Percentiles rank a stretch among this genome's conserved stretches.
phyloP scores from a whole-genome alignment of 2,797 vertebrate genomes.

The Syngnathus rostellatus region DNA sequence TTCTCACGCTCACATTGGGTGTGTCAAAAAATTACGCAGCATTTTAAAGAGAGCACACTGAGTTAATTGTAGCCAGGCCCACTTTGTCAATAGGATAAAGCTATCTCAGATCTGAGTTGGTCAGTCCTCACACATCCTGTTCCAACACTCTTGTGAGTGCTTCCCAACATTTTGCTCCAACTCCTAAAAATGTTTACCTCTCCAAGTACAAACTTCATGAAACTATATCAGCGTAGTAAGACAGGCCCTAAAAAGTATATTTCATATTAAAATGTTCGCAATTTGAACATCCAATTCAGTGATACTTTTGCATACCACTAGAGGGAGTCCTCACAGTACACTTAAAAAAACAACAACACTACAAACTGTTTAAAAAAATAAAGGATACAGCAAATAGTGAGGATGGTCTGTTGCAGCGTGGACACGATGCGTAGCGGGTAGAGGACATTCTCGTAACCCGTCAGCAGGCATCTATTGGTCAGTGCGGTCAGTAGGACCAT shows the following conservation, averaged over 20 bases:
- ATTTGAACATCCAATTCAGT: neutral
- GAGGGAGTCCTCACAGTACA: neutral
- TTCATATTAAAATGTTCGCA: neutral
- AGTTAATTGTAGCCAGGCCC: constrained; percentile 26
- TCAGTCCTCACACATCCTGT: constrained; percentile 1
- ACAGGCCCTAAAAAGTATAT: neutral
- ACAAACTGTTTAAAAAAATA: neutral
- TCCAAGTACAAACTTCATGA: neutral
- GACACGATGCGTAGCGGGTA: constrained; percentile 54
- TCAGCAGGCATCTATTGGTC: constrained; percentile 59
- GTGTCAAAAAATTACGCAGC: too few relatives aligned
- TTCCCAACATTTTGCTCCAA: neutral
- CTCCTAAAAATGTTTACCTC: neutral
- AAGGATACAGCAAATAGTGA: constrained; percentile 75
- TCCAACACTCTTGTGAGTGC: neutral
- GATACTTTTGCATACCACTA: neutral
- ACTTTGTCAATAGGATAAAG: constrained; percentile 41
- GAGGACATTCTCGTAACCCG: constrained; percentile 59
- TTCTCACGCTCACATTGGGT: neutral
- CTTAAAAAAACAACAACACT: neutral
- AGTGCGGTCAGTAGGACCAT: constrained; percentile 59
- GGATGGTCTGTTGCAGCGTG: constrained; percentile 44
- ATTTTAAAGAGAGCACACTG: neutral
- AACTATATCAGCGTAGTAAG: neutral
- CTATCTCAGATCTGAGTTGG: neutral